Conservation (phyloP, 2,113 vertebrate genomes). For the Rynchops niger region DNA sequence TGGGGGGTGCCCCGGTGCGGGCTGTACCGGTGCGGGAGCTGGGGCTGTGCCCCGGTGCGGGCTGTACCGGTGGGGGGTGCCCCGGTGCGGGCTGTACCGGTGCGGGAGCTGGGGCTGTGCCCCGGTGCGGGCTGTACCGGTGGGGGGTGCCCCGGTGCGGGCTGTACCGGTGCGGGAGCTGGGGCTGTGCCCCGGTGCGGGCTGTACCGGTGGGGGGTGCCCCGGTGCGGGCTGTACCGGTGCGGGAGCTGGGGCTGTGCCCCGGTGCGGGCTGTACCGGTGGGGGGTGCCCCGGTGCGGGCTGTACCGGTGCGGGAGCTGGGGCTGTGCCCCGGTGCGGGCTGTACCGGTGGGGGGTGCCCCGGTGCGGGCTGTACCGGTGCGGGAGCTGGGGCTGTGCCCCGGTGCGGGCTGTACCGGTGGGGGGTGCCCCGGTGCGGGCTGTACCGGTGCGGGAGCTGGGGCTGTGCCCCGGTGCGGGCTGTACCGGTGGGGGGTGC, state of each 20-base stretch:
- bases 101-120: no score
- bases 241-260: no score
- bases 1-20: neutral
- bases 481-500: neutral
- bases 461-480: neutral
- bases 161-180: neutral
- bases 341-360: no score
- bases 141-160: neutral
- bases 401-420: neutral
- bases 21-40: neutral
- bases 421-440: neutral
- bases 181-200: neutral
- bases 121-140: neutral
- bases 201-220: neutral
- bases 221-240: no score
- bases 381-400: neutral
- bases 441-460: no score
- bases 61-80: neutral
- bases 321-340: no score
- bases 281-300: neutral
- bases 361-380: neutral
- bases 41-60: neutral
- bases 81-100: neutral
- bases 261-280: neutral
- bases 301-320: no score